Conservation (phyloP, 2,113 vertebrate species). For the Sylvia atricapilla region DNA sequence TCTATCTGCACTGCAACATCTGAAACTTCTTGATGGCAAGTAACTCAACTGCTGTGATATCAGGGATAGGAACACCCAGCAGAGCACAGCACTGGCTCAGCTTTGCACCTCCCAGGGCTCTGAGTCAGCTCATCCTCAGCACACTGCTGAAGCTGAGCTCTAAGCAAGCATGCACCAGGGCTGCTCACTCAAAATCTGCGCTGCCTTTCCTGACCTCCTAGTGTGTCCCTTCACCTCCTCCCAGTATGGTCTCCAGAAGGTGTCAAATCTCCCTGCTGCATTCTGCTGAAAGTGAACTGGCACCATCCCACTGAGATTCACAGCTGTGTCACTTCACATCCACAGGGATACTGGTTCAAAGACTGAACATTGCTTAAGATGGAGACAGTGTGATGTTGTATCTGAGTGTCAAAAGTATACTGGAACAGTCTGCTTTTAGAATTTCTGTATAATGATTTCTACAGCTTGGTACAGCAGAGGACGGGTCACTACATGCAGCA, state of each 20-base stretch:
- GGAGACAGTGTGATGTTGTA: not conserved
- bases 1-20: conserved; percentile 12
- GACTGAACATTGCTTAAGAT: not conserved
- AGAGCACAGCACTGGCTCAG: not conserved
- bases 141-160: not conserved
- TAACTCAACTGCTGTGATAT: not conserved
- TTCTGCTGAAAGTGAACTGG: not conserved
- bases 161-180: not conserved
- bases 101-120: not conserved
- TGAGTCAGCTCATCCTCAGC: not conserved
- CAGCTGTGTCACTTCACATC: not conserved
- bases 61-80: not conserved
- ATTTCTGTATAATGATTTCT: not conserved
- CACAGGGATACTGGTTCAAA: not conserved
- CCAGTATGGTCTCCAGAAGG: not conserved
- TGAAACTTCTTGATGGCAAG: not conserved
- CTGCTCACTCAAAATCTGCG: not conserved
- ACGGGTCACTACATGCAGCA: not conserved
- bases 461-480: not conserved
- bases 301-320: not conserved
- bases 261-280: not conserved
- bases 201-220: not conserved
- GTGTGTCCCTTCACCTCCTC: not conserved
- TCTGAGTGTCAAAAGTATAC: not conserved
- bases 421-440: not conserved